Evolutionary conservation across 2,113 vertebrate genomes (phyloP), one percentile per base, ranked within the genome.

Genomic region (Pterocles burchelli): DNA sequence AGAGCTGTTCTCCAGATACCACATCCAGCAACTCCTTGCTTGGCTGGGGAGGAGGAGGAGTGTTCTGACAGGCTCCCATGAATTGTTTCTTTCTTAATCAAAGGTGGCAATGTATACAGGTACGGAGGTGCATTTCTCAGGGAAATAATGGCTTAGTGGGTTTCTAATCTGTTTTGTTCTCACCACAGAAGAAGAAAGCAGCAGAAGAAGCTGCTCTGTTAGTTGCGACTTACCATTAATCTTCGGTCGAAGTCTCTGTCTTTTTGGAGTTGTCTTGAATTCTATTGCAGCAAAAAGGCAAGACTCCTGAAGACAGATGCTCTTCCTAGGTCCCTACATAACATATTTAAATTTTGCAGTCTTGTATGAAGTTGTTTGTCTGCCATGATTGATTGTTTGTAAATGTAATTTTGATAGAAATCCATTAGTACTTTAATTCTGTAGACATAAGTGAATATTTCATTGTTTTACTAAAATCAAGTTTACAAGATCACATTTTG

Each of bases 121-220:
- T 81, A 45, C 28, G 62, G 51, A 20, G 8, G 7, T 63, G 26
- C 7, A 11, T 38, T 89, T 84, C 38, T 72, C 12, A 34, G 45
- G 45, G 66, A 59, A 85, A 31, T 89, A 20, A 46, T 1, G 0
- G 54, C 3, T 10, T 89, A 52, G 70, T 84, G 51, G 13, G 26
- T 89, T 89, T 82, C 34, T 91, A 45, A 71, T 89, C 70, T 93
- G 21, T 36, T 92, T 62, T 76, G 28, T 70, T 93, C 78, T 89
- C 54, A 34, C 54, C 24, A 2, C 0, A 1, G 66, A 81, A 85
- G 48, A 48, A 94, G 95, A 86, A 83, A 55, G 55, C 31, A 77
- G 72, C 38, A 72, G 66, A 45, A 73, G 41, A 46, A 79, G 29
- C 66, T 79, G 49, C 62, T 86, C 43, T 81, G 12, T 82, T 91